phyloP scores from a whole-genome alignment of 2,113 vertebrate species.

The Phylloscopus trochiloides region DNA sequence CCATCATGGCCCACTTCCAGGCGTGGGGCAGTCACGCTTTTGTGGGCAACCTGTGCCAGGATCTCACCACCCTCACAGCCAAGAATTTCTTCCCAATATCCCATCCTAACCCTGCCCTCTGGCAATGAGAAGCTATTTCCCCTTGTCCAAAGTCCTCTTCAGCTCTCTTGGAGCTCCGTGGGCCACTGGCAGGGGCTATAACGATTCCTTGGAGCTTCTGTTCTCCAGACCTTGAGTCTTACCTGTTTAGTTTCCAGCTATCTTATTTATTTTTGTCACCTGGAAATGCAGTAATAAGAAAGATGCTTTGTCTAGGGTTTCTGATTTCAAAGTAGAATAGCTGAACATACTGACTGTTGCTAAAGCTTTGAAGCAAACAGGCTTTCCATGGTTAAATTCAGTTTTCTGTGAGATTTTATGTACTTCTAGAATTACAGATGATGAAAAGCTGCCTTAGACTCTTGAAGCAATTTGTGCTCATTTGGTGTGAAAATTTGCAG shows the following conservation, averaged over 20 bases:
- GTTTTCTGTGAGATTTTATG: background rate
- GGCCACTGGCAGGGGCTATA: background rate
- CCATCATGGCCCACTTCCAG: background rate
- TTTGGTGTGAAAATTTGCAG: background rate
- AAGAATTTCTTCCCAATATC: background rate
- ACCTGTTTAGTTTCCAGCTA: background rate
- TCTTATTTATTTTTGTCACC: background rate
- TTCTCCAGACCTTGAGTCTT: background rate
- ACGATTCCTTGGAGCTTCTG: background rate
- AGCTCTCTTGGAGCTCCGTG: background rate
- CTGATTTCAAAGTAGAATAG: background rate
- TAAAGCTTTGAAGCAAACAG: background rate
- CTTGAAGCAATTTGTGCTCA: background rate
- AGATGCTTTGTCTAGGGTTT: background rate
- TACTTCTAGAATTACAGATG: background rate
- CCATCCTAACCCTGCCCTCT: background rate
- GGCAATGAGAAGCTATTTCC: background rate
- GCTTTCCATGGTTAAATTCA: background rate
- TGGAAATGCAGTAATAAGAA: background rate
- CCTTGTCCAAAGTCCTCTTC: background rate
- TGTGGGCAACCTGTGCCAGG: background rate
- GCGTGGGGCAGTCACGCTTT: background rate
- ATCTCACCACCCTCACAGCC: background rate
- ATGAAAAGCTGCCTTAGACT: background rate
- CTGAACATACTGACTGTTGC: background rate